Evolutionary conservation across 2,113 vertebrate species (phyloP).

Genomic region (Toxotes chatareus): DNA sequence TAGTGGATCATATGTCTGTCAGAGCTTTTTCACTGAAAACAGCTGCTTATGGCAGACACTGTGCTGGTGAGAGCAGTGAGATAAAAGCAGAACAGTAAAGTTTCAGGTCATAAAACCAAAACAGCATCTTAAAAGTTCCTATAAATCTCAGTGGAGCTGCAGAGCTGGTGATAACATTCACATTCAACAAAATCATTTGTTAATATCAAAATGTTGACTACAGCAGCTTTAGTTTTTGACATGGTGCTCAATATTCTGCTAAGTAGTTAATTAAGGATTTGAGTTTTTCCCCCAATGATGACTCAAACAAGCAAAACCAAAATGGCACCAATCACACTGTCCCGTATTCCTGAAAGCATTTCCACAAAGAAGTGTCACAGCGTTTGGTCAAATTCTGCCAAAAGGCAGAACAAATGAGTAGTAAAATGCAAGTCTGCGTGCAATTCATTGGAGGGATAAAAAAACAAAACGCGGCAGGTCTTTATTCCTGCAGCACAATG

Average conservation of each 20-base stretch:
- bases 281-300: not conserved
- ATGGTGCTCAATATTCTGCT: not conserved
- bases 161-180: not conserved
- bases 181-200: not conserved
- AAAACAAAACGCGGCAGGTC: constrained; percentile 3
- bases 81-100: not conserved
- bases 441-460: not conserved
- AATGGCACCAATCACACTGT: not conserved
- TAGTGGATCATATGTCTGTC: too few relatives aligned
- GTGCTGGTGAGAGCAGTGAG: too few relatives aligned
- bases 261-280: not conserved
- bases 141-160: not conserved
- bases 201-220: not conserved
- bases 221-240: not conserved
- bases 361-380: not conserved
- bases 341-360: too few relatives aligned
- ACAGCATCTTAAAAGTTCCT: not conserved
- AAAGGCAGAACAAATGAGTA: constrained; percentile 1
- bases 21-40: not conserved
- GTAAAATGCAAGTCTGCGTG: not conserved
- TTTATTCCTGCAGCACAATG: constrained; percentile 67
- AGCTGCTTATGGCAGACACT: too few relatives aligned
- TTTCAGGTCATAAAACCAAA: too few relatives aligned
- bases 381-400: not conserved
- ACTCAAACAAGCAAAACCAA: not conserved